Base-by-base conservation (phyloP, 2,113 vertebrate genomes). In the Pavo muticus region DNA sequence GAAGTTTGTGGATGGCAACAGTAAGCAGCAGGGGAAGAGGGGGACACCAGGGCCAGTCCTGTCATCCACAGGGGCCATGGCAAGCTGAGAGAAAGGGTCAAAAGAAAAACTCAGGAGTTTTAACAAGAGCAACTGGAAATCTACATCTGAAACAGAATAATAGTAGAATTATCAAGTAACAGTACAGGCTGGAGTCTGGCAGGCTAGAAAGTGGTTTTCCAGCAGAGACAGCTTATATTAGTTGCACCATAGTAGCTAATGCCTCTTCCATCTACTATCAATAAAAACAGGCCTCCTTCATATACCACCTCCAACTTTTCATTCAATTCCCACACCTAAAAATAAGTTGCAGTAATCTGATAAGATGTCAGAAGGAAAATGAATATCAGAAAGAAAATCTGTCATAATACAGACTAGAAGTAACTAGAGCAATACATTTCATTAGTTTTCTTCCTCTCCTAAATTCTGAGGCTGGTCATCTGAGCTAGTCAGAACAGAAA, bases 321-420 rank as follows among this genome's bases (percentile, higher is more conserved):
- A 63, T 91, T 89, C 80, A 45, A 92, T 94, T 94, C 87, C 32
- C n/a, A 45, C 72, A 61, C 5, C 81, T 89, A 94, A 94, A 94
- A 95, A 94, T 87, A 96, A 95, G 74, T 91, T 81, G 57, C 77
- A 72, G 84, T 85, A 87, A 93, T 94, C 87, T 95, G 84, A 85
- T 85, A 90, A 82, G 23, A 47, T 90, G 90, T 69, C 84, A 95
- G 84, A 90, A 89, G 24, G 78, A 95, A 94, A 96, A 95, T 82
- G n/a, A 82, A 35, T 82, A 94, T 91, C 90, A 79, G 93, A 87
- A 93, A 72, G 47, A 82, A 95, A 82, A 93, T 91, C 94, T 94
- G 78, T 95, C 96, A 94, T 90, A 92, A 89, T 56, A 95, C 13
- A 79, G 68, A 93, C 29, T 3, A 87, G 87, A 72, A 91, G 40